Evolutionary conservation across 1,140 invertebrate genomes (phyloP).

Genomic region (Grapholita molesta): DNA sequence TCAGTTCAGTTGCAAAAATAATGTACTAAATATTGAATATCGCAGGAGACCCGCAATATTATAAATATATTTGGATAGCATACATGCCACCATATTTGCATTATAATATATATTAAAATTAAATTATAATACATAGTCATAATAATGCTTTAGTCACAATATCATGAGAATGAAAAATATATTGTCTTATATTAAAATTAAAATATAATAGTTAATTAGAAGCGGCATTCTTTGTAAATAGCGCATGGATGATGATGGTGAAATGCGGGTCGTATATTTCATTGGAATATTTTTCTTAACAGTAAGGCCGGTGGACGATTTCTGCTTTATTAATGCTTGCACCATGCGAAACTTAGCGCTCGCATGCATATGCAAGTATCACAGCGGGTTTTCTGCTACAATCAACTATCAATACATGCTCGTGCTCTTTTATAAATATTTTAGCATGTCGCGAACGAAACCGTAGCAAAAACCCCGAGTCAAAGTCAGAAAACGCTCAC

Average conservation of each 20-base stretch:
- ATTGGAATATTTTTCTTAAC: slow-evolving; percentile 38
- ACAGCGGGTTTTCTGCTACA: neutral
- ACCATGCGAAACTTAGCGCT: slow-evolving; percentile 9
- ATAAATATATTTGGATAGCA: neutral
- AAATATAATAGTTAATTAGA: slow-evolving; percentile 8
- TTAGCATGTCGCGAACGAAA: too few relatives aligned
- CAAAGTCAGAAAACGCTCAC: slow-evolving; percentile 82
- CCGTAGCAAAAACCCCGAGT: neutral
- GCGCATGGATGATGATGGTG: slow-evolving; percentile 24
- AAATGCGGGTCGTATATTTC: slow-evolving; percentile 26
- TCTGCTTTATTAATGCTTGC: slow-evolving; percentile 32
- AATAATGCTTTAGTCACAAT: slow-evolving; percentile 9
- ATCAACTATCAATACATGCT: neutral
- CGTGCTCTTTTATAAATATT: too few relatives aligned
- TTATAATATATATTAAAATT: neutral
- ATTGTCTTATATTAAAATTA: neutral
- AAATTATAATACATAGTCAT: slow-evolving; percentile 7
- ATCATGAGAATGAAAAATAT: neutral
- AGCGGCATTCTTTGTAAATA: slow-evolving; percentile 30
- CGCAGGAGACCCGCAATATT: neutral
- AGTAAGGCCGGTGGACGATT: slow-evolving; percentile 32
- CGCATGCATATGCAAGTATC: slow-evolving; percentile 3
- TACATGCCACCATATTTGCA: neutral
- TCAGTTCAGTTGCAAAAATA: slow-evolving; percentile 6
- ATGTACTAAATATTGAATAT: neutral